Evolutionary conservation across 2,888 invertebrate genomes (phyloP).

Genomic region (Atethmia centrago): DNA sequence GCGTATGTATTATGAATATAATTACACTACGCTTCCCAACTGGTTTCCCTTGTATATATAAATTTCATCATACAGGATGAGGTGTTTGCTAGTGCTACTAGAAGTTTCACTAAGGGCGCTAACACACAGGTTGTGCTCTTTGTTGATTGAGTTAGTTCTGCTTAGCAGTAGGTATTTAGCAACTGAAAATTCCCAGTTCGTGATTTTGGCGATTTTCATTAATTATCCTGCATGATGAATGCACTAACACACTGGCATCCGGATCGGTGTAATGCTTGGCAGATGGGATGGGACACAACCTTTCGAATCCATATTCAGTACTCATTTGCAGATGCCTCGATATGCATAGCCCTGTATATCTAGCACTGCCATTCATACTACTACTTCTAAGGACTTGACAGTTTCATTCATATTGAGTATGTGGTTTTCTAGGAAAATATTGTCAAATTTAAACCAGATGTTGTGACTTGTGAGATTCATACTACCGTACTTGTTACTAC

Average conservation of each 20-base stretch:
- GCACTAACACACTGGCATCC: background rate
- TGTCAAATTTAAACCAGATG: background rate
- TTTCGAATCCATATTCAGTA: background rate
- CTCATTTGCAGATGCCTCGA: background rate
- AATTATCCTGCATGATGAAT: background rate
- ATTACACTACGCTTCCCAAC: conserved; percentile 59
- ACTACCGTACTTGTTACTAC: conserved; percentile 11
- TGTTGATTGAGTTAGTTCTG: conserved; percentile 1
- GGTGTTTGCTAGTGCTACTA: conserved; percentile 44
- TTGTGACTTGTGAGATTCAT: background rate
- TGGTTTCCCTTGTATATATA: conserved; percentile 52
- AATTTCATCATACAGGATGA: conserved; percentile 67
- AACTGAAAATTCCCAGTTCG: background rate
- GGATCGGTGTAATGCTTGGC: background rate
- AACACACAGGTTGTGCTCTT: conserved; percentile 12
- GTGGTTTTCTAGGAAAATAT: background rate
- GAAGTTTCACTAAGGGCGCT: conserved; percentile 59
- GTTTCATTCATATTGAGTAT: background rate
- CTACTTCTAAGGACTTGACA: background rate
- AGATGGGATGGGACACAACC: background rate
- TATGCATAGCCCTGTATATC: background rate
- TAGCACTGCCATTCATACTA: background rate
- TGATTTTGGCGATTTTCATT: background rate
- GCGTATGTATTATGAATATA: conserved; percentile 45
- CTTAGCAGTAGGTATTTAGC: background rate